These are phyloP conservation scores for Diphyllodes magnificus DNA, from an alignment of 2,113 vertebrate genomes.

Conservation along the genomic window DNA sequence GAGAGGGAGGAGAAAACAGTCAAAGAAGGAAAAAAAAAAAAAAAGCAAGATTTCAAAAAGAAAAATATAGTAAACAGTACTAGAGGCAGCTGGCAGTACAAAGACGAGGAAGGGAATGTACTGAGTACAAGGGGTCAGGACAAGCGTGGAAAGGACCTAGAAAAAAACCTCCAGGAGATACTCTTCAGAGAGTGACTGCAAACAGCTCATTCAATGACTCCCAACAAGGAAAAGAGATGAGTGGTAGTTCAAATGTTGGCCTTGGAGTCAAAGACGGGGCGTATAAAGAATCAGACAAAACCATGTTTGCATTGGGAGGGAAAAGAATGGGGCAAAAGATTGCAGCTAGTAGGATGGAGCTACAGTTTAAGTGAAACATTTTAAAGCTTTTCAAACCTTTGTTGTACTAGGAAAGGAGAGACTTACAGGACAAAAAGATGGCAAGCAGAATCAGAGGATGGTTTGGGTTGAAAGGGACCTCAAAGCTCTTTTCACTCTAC, in stretches of 20 bases:
- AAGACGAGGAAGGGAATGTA: constrained; percentile 23
- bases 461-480: background rate
- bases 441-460: background rate
- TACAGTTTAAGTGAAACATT: background rate
- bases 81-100: background rate
- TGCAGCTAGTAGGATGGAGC: background rate
- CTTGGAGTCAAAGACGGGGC: background rate
- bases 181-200: background rate
- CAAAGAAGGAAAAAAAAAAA: background rate
- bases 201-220: background rate
- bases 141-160: background rate
- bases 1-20: background rate
- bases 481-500: background rate
- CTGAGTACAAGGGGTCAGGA: background rate
- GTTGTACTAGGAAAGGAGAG: background rate
- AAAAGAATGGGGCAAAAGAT: background rate
- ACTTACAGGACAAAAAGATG: background rate
- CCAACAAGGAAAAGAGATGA: background rate
- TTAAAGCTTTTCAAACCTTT: background rate
- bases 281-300: background rate
- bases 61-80: constrained; percentile 22
- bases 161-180: background rate
- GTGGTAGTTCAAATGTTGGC: background rate
- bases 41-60: background rate
- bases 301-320: background rate